Evolutionary conservation across 2,113 vertebrate genomes (phyloP).

Genomic region (Isurus oxyrinchus): DNA sequence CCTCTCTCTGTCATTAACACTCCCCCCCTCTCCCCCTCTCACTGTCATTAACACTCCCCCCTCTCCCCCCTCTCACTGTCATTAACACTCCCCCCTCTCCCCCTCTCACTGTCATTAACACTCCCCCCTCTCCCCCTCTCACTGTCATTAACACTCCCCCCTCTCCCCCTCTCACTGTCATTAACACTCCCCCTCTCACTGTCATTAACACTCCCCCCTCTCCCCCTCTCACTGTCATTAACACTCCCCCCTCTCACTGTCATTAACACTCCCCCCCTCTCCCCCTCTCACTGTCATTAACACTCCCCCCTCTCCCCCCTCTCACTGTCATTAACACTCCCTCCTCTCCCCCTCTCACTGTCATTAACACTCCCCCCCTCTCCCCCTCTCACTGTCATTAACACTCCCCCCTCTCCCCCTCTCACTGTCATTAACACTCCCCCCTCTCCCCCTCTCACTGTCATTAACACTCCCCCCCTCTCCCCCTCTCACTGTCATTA

Average conservation of each 20-base stretch:
- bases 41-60: no score
- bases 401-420: no score
- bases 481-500: not conserved
- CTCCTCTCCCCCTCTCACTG: no score
- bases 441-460: not conserved
- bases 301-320: not conserved
- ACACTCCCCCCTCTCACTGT: no score
- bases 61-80: no score
- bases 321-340: not conserved
- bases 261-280: no score
- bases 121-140: constrained; percentile 5
- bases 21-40: no score
- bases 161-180: not conserved
- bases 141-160: not conserved
- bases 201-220: no score
- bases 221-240: no score
- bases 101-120: constrained; percentile 21
- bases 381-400: not conserved
- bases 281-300: no score
- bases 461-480: not conserved
- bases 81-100: not conserved
- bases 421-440: not conserved
- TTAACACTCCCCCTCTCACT: not conserved
- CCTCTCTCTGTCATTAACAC: no score
- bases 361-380: fast-evolving